Evolutionary conservation across 2,888 invertebrate species (phyloP).

Genomic region (Lampropteryx suffumata): DNA sequence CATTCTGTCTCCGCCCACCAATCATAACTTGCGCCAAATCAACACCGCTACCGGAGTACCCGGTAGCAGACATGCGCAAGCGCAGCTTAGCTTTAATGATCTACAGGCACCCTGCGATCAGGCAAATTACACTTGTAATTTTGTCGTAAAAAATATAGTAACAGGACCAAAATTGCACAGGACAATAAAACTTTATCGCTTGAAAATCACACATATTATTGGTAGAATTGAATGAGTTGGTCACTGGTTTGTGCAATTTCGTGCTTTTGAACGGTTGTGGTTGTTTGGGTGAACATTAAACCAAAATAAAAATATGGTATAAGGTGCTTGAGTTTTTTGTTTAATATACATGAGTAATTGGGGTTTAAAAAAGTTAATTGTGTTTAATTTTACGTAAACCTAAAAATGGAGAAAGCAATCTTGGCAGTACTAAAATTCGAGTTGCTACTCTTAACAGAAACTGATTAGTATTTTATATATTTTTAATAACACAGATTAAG

Average conservation of each 20-base stretch:
- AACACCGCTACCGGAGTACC: conserved; percentile 32
- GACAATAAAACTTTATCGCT: conserved; percentile 29
- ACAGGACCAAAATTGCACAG: conserved; percentile 22
- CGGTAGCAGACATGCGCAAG: conserved; percentile 46
- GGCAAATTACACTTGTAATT: conserved; percentile 46
- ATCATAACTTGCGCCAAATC: conserved; percentile 26
- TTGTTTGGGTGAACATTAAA: conserved; percentile 6
- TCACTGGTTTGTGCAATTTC: not conserved
- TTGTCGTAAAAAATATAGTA: conserved; percentile 38
- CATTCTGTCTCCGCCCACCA: conserved; percentile 16
- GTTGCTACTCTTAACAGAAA: too few species aligned
- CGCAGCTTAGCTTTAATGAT: conserved; percentile 45
- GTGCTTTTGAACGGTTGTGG: not conserved
- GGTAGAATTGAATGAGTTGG: conserved; percentile 1
- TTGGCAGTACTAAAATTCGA: too few species aligned
- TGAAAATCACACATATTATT: conserved; percentile 26
- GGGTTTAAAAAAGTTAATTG: too few species aligned
- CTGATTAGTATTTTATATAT: too few species aligned
- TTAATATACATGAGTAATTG: too few species aligned
- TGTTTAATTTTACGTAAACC: too few species aligned
- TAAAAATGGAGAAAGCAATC: too few species aligned
- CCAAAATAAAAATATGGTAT: not conserved
- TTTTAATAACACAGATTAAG: too few species aligned
- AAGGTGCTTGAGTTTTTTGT: too few species aligned
- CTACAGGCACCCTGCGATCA: conserved; percentile 42